Percentiles rank a stretch among this genome's conserved stretches.
These are phyloP conservation scores for Tenualosa thibaudeaui DNA, from an alignment of 2,797 vertebrate genomes.

Conservation along the genomic window DNA sequence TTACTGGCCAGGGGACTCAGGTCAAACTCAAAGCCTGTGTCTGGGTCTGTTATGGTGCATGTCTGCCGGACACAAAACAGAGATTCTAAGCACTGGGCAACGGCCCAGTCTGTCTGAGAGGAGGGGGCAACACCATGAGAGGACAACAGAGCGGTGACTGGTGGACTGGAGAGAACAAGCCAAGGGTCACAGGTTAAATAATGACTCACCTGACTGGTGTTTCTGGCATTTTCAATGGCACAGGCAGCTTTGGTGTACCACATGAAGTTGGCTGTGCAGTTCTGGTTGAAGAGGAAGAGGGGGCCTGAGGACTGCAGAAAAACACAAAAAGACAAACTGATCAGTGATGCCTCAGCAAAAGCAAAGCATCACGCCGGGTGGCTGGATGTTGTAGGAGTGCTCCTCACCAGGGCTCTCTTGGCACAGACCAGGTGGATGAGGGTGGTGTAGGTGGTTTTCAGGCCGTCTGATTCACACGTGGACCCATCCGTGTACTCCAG, in stretches of 20 bases:
- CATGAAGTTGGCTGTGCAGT: constrained; percentile 84
- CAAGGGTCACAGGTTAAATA: too few species aligned
- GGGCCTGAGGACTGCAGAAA: constrained; percentile 75
- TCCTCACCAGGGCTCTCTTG: constrained; percentile 76
- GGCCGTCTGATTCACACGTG: constrained; percentile 72
- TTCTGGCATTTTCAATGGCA: constrained; percentile 74
- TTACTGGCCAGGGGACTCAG: constrained; percentile 75
- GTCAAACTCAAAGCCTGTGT: constrained; percentile 87
- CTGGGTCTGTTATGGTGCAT: constrained; percentile 85
- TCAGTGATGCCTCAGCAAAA: background rate
- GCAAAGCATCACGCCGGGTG: background rate
- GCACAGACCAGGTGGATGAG: constrained; percentile 87
- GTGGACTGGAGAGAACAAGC: background rate
- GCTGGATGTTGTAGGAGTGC: background rate
- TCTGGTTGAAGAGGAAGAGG: constrained; percentile 78
- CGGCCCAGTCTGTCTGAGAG: background rate
- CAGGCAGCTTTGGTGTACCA: constrained; percentile 94
- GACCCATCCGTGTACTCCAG: constrained; percentile 88
- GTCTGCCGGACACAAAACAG: constrained; percentile 62
- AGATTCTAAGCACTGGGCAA: background rate
- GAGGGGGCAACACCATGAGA: background rate
- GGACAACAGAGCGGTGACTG: background rate
- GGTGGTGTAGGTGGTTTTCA: constrained; percentile 74
- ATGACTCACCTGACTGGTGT: constrained; percentile 74
- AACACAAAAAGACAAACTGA: background rate